Base-by-base conservation (phyloP, 1,140 invertebrate genomes). In the Marisa cornuarietis region DNA sequence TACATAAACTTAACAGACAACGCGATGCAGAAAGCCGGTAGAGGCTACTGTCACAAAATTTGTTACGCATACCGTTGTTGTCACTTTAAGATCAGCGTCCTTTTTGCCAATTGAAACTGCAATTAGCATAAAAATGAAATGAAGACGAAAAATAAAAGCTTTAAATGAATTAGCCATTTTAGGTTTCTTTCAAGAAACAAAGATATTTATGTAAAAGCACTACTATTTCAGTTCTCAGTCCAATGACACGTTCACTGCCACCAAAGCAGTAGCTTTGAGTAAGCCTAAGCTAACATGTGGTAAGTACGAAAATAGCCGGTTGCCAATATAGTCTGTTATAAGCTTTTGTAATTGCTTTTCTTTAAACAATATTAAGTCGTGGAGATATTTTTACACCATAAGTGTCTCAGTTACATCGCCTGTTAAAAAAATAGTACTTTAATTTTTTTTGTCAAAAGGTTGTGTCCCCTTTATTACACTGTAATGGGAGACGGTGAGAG, bases 31-130 rank as follows among this genome's bases (percentile, higher is more conserved):
- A 10, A 13, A 5, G 10, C 22, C 24, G 14, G 49, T 49, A 72
- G 9, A 31, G 20, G 49, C 49, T 72, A 49, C 20, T 72, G 13
- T 49, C 14, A 11, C 16, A 31, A 2, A 22, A 18, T 58, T 4
- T 24, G 18, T 52, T 26, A 22, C 31, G 0, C 31, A 26, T 75
- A 75, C 73, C 73, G 31, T 26, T 26, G 73, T 11, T 75, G 16
- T 61, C 54, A 75, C 73, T 75, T 75, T 75, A 18, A 75, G 22
- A 8, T 75, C 73, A 16, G 73, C 52, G 20, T n/a, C 22, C 24
- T 58, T 62, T 72, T 72, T 75, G 31, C 73, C 73, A 20, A 26
- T 16, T 31, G 73, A 75, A n/a, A 58, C 7, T 6, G 51, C n/a
- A 26, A 62, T 42, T 20, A 75, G 54, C 22, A 75, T 31, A 18